phyloP scores from a whole-genome alignment of 2,797 vertebrate species.

The Trematocara caparti region DNA sequence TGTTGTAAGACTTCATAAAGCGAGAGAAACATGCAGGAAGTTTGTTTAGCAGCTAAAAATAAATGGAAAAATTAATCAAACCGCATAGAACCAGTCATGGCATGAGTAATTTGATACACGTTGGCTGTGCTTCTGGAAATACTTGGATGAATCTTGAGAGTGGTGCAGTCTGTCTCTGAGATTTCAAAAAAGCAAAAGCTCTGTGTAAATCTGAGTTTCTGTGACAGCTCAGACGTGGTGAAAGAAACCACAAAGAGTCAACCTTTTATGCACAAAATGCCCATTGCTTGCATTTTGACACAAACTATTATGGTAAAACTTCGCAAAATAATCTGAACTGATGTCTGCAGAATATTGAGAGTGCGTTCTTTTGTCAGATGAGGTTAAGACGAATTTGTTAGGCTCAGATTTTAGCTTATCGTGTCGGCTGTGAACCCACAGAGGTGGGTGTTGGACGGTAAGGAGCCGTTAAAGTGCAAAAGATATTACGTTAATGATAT shows the following conservation, averaged over 20 bases:
- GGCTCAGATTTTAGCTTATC: neutral
- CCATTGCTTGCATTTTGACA: fast-evolving
- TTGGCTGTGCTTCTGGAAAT: neutral
- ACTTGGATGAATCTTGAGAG: neutral
- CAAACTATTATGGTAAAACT: neutral
- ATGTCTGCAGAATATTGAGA: neutral
- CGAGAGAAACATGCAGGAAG: neutral
- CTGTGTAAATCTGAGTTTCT: neutral
- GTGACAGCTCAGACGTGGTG: fast-evolving
- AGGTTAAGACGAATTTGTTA: neutral
- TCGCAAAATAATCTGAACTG: fast-evolving
- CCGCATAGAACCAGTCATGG: neutral
- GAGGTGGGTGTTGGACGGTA: neutral
- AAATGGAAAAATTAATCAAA: neutral
- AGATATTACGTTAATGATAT: neutral
- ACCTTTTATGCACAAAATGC: neutral
- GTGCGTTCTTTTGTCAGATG: neutral
- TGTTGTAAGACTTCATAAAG: neutral
- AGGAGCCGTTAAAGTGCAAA: neutral
- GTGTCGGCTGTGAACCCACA: neutral
- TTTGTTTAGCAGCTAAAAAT: neutral
- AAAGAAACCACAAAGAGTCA: neutral
- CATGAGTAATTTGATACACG: neutral
- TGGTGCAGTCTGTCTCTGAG: neutral
- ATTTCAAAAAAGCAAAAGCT: neutral